Evolutionary conservation across 2,888 invertebrate species (phyloP).

Genomic region (Callosobruchus maculatus): DNA sequence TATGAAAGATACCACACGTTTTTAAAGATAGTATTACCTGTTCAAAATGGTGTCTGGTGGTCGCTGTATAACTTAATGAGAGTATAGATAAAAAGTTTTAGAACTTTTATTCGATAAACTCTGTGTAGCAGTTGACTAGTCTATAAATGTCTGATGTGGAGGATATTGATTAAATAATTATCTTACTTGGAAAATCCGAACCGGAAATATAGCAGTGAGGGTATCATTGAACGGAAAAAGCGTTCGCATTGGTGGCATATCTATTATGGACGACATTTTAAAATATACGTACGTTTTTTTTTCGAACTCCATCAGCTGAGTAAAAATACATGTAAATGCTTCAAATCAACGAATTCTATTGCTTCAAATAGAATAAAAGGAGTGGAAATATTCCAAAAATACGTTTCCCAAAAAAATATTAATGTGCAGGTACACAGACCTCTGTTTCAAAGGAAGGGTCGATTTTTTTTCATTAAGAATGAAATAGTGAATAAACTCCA

Average conservation of each 20-base stretch:
- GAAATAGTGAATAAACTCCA: too few relatives aligned
- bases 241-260: background rate
- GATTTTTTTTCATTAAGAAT: too few relatives aligned
- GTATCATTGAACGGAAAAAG: background rate
- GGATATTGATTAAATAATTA: background rate
- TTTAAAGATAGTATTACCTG: too few relatives aligned
- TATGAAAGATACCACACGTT: too few relatives aligned
- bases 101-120: too few relatives aligned
- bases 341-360: too few relatives aligned
- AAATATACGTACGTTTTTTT: too few relatives aligned
- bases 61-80: too few relatives aligned
- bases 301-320: background rate
- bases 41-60: too few relatives aligned
- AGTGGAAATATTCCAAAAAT: background rate
- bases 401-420: background rate
- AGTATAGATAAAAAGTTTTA: too few relatives aligned
- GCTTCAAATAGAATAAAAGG: background rate
- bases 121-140: too few relatives aligned
- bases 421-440: constrained; percentile 2
- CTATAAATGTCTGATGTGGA: background rate
- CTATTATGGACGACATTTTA: background rate
- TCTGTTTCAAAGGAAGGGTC: too few relatives aligned
- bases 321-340: background rate
- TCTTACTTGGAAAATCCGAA: background rate
- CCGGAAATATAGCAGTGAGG: background rate